Percentiles rank a stretch among this genome's conserved stretches.
Conservation (phyloP, 2,113 vertebrate genomes). For the Anseranas semipalmata region DNA sequence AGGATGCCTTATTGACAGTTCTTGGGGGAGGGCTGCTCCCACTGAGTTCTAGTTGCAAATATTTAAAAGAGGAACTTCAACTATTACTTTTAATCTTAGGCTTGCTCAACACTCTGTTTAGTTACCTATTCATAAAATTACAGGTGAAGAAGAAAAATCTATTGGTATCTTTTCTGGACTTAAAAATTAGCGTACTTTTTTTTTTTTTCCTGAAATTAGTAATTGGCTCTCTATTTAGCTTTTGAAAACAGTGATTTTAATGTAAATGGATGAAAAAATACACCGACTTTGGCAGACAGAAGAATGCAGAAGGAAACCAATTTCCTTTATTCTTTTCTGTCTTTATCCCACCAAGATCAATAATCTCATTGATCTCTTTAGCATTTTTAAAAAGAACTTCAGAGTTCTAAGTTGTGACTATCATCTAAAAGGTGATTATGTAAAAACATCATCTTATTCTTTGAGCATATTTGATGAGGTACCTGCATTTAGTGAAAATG, state of each 20-base stretch:
- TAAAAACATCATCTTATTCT: background rate
- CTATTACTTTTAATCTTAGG: background rate
- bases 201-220: background rate
- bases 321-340: background rate
- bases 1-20: background rate
- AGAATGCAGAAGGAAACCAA: background rate
- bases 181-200: background rate
- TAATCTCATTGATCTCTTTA: background rate
- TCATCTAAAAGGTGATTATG: background rate
- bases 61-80: background rate
- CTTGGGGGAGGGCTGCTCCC: background rate
- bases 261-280: background rate
- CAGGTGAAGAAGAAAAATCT: background rate
- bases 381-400: background rate
- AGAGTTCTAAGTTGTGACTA: background rate
- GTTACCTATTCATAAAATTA: background rate
- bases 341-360: background rate
- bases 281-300: background rate
- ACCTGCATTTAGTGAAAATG: background rate
- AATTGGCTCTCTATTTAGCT: background rate
- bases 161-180: background rate
- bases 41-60: background rate
- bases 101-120: background rate
- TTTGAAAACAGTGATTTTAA: background rate
- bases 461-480: background rate